Percentiles rank a stretch among this genome's conserved stretches.
Conservation (phyloP, 1,140 invertebrate genomes). For the Anastatus disparis region DNA sequence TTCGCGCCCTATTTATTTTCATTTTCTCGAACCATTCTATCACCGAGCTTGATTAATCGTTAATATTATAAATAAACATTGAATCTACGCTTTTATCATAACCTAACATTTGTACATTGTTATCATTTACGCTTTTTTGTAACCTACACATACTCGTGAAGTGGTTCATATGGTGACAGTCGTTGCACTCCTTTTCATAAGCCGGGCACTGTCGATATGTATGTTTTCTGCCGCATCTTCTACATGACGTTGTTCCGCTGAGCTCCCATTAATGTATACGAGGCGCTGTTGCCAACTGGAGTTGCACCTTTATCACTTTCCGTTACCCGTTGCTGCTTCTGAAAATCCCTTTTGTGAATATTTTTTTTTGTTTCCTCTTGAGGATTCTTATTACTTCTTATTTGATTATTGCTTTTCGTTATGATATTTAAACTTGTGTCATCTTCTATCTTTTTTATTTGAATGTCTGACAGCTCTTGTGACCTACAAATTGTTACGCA, state of each 20-base stretch:
- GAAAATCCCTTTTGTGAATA: not conserved
- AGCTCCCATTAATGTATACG: no score
- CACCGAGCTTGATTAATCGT: no score
- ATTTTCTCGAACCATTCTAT: slow-evolving; percentile 35
- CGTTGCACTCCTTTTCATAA: slow-evolving; percentile 28
- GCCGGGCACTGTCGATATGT: slow-evolving; percentile 33
- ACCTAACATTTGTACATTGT: no score
- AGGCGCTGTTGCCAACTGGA: not conserved
- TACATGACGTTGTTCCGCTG: no score
- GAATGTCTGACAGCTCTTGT: slow-evolving; percentile 37
- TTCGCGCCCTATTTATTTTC: not conserved
- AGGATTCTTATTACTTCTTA: not conserved
- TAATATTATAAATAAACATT: no score
- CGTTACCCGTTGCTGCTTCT: not conserved
- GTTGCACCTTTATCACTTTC: not conserved
- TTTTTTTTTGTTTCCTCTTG: not conserved
- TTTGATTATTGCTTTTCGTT: not conserved
- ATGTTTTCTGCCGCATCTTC: slow-evolving; percentile 25
- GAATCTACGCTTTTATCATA: no score
- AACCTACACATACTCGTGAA: slow-evolving; percentile 37
- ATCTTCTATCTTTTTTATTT: slow-evolving; percentile 36
- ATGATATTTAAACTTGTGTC: not conserved
- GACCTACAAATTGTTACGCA: slow-evolving; percentile 41
- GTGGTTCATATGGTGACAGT: slow-evolving; percentile 37
- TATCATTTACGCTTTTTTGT: slow-evolving; percentile 11